Evolutionary conservation across 1,140 invertebrate genomes (phyloP).

Genomic region (Homalodisca vitripennis): DNA sequence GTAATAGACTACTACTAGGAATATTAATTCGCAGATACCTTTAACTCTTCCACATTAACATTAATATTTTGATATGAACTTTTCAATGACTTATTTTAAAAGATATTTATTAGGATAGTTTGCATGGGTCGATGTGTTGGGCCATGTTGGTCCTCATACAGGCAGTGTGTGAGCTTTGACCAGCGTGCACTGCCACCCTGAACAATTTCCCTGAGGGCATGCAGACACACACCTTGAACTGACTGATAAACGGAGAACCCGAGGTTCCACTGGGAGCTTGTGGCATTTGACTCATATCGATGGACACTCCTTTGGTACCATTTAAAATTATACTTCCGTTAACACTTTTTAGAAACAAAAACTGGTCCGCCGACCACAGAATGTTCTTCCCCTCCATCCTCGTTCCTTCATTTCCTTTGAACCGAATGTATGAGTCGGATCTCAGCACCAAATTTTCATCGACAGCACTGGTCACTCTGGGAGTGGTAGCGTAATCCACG

Average conservation of each 20-base stretch:
- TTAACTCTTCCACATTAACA: too few species aligned
- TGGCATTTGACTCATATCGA: constrained; percentile 73
- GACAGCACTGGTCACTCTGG: constrained; percentile 68
- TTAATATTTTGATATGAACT: too few species aligned
- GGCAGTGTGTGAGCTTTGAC: constrained; percentile 44
- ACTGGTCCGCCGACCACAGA: constrained; percentile 70
- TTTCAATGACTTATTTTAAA: too few species aligned
- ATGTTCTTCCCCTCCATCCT: constrained; percentile 59
- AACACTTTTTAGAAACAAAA: constrained; percentile 73
- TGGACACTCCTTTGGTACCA: constrained; percentile 65
- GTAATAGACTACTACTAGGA: too few species aligned
- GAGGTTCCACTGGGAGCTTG: constrained; percentile 47
- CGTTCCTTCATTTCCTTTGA: constrained; percentile 47
- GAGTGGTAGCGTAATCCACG: constrained; percentile 48
- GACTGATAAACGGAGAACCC: constrained; percentile 44
- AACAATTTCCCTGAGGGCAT: constrained; percentile 84
- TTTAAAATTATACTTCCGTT: constrained; percentile 74
- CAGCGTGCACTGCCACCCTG: constrained; percentile 63
- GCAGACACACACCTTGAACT: constrained; percentile 85
- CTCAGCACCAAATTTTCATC: constrained; percentile 63
- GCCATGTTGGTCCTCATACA: constrained; percentile 39
- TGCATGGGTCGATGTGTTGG: constrained; percentile 68
- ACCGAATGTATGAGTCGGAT: constrained; percentile 49
- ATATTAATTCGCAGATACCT: too few species aligned
- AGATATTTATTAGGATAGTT: too few species aligned